Conservation (phyloP, 2,797 vertebrate genomes). For the Argyrosomus regius region DNA sequence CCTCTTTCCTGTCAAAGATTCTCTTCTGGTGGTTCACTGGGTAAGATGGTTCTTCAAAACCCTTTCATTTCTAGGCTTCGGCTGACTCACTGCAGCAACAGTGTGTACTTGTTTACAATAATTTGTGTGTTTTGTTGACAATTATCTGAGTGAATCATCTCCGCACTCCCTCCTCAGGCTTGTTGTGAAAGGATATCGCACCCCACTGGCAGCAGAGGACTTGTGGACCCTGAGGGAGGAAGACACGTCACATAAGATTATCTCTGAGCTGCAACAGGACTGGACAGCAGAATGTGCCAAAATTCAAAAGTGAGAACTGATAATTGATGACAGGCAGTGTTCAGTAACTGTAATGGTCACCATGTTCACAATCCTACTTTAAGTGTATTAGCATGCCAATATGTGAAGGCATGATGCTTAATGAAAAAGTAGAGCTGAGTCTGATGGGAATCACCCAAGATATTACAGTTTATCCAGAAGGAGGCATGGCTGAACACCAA, state of each 20-base stretch:
- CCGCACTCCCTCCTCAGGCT: conserved; percentile 81
- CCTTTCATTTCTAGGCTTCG: conserved; percentile 48
- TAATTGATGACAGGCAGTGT: not conserved
- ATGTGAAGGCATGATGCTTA: not conserved
- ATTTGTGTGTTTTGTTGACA: conserved; percentile 61
- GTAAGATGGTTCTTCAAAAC: conserved; percentile 86
- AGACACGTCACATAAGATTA: conserved; percentile 90
- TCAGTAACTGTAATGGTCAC: too few relatives aligned
- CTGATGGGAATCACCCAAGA: too few relatives aligned
- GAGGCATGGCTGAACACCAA: too few relatives aligned
- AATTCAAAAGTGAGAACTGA: conserved; percentile 85
- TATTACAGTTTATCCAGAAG: too few relatives aligned
- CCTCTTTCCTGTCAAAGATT: conserved; percentile 93
- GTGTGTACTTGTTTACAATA: conserved; percentile 73
- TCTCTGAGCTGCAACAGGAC: conserved; percentile 88
- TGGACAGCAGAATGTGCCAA: conserved; percentile 85
- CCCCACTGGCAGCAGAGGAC: conserved; percentile 85
- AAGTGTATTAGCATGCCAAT: not conserved
- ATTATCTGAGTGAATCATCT: conserved; percentile 57
- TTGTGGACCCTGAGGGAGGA: conserved; percentile 91
- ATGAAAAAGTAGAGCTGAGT: too few relatives aligned
- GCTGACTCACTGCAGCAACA: conserved; percentile 66
- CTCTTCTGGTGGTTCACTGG: conserved; percentile 97
- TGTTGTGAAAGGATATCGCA: conserved; percentile 90
- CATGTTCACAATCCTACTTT: too few relatives aligned